A percentile compares a stretch with the other conserved stretches of the same genome.
phyloP scores from a whole-genome alignment of 2,888 invertebrate species.

The Cartodere bifasciata region DNA sequence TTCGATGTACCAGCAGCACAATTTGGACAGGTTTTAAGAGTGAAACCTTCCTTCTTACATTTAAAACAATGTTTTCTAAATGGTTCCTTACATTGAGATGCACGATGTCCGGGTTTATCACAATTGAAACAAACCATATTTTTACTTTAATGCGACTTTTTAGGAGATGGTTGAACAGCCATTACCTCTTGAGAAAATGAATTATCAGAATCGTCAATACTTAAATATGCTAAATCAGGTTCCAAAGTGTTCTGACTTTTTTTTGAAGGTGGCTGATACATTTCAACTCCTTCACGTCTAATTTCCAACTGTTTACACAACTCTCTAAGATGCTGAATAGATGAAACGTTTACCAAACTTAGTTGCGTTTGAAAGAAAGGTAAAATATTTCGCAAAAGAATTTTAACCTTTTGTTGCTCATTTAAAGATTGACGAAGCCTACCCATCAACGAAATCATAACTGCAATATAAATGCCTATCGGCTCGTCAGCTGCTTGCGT shows the following conservation, averaged over 20 bases:
- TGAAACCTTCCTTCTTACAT: constrained; percentile 9
- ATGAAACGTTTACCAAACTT: constrained; percentile 8
- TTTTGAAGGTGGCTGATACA: constrained; percentile 6
- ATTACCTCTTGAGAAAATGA: too few species aligned
- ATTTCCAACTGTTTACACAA: constrained; percentile 10
- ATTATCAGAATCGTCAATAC: too few species aligned
- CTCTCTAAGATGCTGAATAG: constrained; percentile 9
- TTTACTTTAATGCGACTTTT: background rate
- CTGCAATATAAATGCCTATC: constrained; percentile 13
- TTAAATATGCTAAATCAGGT: constrained; percentile 9
- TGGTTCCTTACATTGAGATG: constrained; percentile 7
- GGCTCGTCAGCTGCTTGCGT: constrained; percentile 17
- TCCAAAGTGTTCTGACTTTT: constrained; percentile 4
- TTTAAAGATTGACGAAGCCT: constrained; percentile 3
- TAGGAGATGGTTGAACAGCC: too few species aligned
- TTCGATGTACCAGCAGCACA: constrained; percentile 12
- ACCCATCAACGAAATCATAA: constrained; percentile 7
- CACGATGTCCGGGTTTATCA: constrained; percentile 8
- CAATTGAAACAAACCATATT: constrained; percentile 10
- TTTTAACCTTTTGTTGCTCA: constrained; percentile 10
- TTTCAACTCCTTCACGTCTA: constrained; percentile 7
- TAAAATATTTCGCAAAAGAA: constrained; percentile 11
- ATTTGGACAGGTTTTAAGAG: constrained; percentile 11
- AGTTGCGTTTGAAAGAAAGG: constrained; percentile 11
- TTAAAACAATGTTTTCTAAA: constrained; percentile 8